These are phyloP conservation scores for Adelognathus sp. DNA, from an alignment of 2,888 invertebrate genomes.

Conservation along the genomic window DNA sequence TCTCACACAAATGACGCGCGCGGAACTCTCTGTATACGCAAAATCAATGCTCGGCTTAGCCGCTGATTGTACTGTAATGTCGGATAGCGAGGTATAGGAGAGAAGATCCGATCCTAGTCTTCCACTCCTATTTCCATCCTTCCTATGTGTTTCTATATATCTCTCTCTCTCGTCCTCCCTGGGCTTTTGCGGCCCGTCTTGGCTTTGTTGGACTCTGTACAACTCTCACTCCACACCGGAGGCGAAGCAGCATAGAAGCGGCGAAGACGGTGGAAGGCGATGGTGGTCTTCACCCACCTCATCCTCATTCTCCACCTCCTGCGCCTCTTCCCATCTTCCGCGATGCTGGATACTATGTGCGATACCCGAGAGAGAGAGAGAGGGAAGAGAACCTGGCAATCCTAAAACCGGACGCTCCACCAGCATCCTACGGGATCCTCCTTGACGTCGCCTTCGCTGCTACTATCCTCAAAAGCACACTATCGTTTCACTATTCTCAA, in stretches of 20 bases:
- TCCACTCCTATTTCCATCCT: slow-evolving; percentile 23
- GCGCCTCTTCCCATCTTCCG: slow-evolving; percentile 9
- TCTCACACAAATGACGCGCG: slow-evolving; percentile 72
- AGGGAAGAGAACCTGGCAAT: slow-evolving; percentile 40
- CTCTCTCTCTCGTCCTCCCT: slow-evolving; percentile 35
- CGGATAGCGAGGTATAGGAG: slow-evolving; percentile 36
- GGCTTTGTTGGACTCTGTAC: slow-evolving; percentile 63
- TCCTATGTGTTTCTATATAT: background rate
- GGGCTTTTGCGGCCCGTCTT: slow-evolving; percentile 63
- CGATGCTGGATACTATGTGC: slow-evolving; percentile 45
- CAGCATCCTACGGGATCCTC: slow-evolving; percentile 48
- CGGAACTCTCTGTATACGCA: slow-evolving; percentile 71
- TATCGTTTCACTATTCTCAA: slow-evolving; percentile 46
- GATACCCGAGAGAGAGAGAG: slow-evolving; percentile 9
- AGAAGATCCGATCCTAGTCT: slow-evolving; percentile 52
- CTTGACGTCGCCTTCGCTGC: slow-evolving; percentile 24
- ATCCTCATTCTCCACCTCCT: background rate
- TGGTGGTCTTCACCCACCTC: slow-evolving; percentile 43
- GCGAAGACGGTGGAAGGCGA: slow-evolving; percentile 36
- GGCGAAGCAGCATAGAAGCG: slow-evolving; percentile 39
- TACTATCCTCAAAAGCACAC: slow-evolving; percentile 38
- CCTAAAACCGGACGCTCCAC: slow-evolving; percentile 54
- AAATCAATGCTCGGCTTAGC: slow-evolving; percentile 77
- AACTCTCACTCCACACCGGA: slow-evolving; percentile 28
- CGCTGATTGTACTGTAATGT: slow-evolving; percentile 72